A percentile compares a stretch with the other conserved stretches of the same genome.
phyloP scores from a whole-genome alignment of 2,113 vertebrate species.

The Corythoichthys haematopterus region DNA sequence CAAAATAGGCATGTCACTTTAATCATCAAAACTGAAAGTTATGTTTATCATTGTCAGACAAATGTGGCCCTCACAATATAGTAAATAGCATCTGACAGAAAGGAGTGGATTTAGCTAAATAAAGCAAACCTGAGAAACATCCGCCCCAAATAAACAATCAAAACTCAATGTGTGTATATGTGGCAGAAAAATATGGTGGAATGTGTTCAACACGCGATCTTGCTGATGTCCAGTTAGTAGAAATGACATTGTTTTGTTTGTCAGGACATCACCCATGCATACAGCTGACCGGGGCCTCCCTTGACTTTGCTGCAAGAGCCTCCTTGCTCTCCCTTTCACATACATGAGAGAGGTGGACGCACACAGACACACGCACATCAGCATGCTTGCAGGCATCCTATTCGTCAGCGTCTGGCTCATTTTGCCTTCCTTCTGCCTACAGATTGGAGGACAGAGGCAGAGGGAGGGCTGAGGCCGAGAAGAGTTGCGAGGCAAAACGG shows the following conservation, averaged over 20 bases:
- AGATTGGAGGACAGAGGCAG: conserved; percentile 62
- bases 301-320: conserved; percentile 63
- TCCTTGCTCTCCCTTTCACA: conserved; percentile 46
- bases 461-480: conserved; percentile 61
- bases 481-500: conserved; percentile 79
- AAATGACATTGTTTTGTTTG: conserved; percentile 56
- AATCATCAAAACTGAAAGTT: background rate
- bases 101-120: conserved; percentile 26
- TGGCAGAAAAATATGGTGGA: background rate
- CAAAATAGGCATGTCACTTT: background rate
- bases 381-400: conserved; percentile 51
- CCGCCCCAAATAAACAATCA: background rate
- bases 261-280: conserved; percentile 55
- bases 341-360: conserved; percentile 36
- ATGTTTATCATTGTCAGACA: background rate
- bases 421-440: conserved; percentile 59
- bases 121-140: conserved; percentile 16
- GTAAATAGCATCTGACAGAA: background rate
- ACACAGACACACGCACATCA: conserved; percentile 41
- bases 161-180: conserved; percentile 5
- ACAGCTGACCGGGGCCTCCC: conserved; percentile 45
- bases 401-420: conserved; percentile 59
- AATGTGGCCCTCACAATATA: background rate
- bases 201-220: background rate
- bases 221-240: conserved; percentile 35